Conservation (phyloP, 2,888 invertebrate species). For the Barypeithes pellucidus region DNA sequence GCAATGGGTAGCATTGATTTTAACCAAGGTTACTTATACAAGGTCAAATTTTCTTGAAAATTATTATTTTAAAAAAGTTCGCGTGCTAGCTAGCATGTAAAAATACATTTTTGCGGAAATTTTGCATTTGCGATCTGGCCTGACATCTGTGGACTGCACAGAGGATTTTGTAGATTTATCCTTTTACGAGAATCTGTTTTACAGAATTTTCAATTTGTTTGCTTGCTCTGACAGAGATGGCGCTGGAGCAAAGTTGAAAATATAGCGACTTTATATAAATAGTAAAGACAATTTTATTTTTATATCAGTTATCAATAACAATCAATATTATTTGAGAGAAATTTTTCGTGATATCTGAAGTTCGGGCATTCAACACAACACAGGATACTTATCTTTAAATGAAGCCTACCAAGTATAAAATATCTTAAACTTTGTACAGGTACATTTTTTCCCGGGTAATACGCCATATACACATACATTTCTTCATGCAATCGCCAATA, state of each 20-base stretch:
- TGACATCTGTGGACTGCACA: not conserved
- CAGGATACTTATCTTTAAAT: too few relatives aligned
- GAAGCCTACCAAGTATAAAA: too few relatives aligned
- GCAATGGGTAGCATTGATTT: conserved; percentile 23
- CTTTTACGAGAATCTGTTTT: not conserved
- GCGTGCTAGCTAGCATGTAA: not conserved
- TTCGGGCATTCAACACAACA: too few relatives aligned
- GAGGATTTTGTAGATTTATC: too few relatives aligned
- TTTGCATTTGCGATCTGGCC: not conserved
- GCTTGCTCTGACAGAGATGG: not conserved
- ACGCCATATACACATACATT: too few relatives aligned
- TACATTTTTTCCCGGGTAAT: too few relatives aligned
- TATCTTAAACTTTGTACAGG: too few relatives aligned
- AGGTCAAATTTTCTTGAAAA: conserved; percentile 31
- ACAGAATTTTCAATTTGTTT: not conserved
- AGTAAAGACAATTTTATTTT: not conserved
- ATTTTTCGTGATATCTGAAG: too few relatives aligned
- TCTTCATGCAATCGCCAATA: too few relatives aligned
- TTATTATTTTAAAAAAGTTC: not conserved
- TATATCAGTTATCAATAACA: too few relatives aligned
- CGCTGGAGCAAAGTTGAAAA: not conserved
- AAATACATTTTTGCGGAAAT: not conserved
- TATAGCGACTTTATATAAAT: not conserved
- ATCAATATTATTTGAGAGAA: too few relatives aligned
- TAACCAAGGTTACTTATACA: conserved; percentile 10